These are phyloP conservation scores for Catharus bicknelli DNA, from an alignment of 2,113 vertebrate genomes.

Conservation along the genomic window DNA sequence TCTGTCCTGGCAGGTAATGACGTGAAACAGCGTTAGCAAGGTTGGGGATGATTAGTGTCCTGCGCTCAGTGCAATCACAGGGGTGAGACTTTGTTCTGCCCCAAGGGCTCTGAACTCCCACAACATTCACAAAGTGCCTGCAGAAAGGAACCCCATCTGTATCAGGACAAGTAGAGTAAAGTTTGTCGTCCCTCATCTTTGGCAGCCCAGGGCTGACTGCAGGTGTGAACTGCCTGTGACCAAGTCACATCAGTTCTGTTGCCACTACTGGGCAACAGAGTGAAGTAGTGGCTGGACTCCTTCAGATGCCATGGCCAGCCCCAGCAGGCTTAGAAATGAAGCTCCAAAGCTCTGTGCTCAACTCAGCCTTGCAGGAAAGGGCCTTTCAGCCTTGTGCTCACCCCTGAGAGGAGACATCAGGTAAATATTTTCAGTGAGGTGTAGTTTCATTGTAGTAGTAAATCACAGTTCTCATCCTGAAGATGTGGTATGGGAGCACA, in stretches of 20 bases:
- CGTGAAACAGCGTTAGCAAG: neutral
- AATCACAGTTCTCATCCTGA: neutral
- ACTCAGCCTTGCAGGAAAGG: neutral
- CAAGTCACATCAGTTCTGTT: neutral
- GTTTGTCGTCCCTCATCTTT: fast-evolving
- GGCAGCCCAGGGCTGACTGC: neutral
- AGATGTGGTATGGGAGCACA: neutral
- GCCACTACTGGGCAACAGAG: fast-evolving
- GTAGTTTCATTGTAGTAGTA: neutral
- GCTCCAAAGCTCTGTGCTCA: neutral
- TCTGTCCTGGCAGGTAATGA: neutral
- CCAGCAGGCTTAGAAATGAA: neutral
- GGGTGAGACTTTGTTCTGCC: neutral
- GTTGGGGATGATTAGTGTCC: neutral
- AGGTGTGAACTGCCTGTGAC: neutral
- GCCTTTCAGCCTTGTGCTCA: neutral
- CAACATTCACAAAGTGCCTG: neutral
- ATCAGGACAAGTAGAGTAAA: neutral
- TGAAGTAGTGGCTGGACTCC: neutral
- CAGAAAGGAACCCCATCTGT: neutral
- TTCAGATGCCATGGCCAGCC: neutral
- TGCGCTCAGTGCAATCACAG: neutral
- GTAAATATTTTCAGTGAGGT: neutral
- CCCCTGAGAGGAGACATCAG: fast-evolving
- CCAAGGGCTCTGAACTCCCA: fast-evolving